Base-by-base conservation (phyloP, 2,888 invertebrate species). In the Conops quadrifasciatus region DNA sequence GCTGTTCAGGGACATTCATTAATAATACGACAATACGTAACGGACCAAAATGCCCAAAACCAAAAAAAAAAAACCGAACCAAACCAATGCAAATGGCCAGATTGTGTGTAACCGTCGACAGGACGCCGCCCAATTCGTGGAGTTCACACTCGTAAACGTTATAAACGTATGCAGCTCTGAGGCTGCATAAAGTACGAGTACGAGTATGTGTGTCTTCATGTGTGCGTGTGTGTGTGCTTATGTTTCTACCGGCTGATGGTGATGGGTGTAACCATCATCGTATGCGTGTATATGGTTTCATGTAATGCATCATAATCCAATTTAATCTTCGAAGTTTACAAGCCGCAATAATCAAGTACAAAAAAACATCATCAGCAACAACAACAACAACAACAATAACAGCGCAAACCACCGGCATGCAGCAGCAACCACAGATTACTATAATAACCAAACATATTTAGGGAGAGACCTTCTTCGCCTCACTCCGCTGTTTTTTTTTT, bases 241-340 rank as follows among this genome's bases (percentile, higher is more conserved):
- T 13, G n/a, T n/a, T n/a, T n/a, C n/a, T n/a, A n/a, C n/a, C n/a
- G n/a, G n/a, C n/a, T n/a, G n/a, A n/a, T n/a, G n/a, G n/a, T n/a
- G n/a, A 49, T 51, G 65, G 68, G 67, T 71, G 60, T 67, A 62
- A 51, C 30, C 30, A 21, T 28, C 7, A 2, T 21, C 24, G 66
- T 60, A n/a, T n/a, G n/a, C n/a, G n/a, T n/a, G n/a, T n/a, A n/a
- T 68, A 68, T 63, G 60, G 58, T 26, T 68, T 5, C 65, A 51
- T 64, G 63, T 65, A 69, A 58, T 65, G 62, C 71, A 66, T 66
- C 71, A 62, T 60, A 70, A 70, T 70, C 70, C 70, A 47, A 71
- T 72, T 56, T 74, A 78, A 77, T 76, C 77, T 77, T 75, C 5
- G 9, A 9, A 4, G 73, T 74, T 76, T 74, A 74, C 78, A 75